A percentile compares a stretch with the other conserved stretches of the same genome.
Evolutionary conservation across 1,140 invertebrate genomes (phyloP).

Genomic region (Drosophila tani): DNA sequence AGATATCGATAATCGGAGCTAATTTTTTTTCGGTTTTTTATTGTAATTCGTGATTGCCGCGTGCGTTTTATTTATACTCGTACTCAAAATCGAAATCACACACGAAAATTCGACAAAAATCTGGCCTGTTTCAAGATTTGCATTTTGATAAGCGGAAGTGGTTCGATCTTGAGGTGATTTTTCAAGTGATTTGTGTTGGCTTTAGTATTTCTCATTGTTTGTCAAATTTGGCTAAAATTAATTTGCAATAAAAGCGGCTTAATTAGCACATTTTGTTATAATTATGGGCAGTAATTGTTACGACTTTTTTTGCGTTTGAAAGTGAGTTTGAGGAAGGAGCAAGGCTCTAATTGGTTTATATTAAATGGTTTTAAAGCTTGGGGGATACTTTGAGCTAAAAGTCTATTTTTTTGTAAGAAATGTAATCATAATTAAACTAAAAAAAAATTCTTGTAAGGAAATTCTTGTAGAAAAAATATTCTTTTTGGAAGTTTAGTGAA

Average conservation of each 20-base stretch:
- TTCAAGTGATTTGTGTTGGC: conserved; percentile 14
- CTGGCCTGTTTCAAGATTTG: conserved; percentile 55
- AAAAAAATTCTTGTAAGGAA: background rate
- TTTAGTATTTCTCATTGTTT: conserved; percentile 27
- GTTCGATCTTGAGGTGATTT: conserved; percentile 30
- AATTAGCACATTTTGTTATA: conserved; percentile 71
- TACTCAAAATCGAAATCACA: conserved; percentile 29
- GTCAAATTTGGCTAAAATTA: conserved; percentile 53
- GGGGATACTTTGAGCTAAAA: background rate
- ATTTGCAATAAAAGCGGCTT: conserved; percentile 59
- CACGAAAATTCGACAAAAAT: conserved; percentile 31
- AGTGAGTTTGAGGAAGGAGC: background rate
- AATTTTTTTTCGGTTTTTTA: conserved; percentile 65
- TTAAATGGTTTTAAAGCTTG: background rate
- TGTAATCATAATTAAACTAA: background rate
- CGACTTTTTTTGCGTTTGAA: background rate
- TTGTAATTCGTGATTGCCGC: conserved; percentile 64
- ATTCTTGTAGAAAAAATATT: no score
- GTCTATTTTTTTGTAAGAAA: background rate
- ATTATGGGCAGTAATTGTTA: conserved; percentile 61
- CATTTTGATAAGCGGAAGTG: conserved; percentile 77
- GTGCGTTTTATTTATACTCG: conserved; percentile 73
- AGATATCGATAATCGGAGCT: conserved; percentile 70
- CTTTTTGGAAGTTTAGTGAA: no score
- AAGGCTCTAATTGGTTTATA: conserved; percentile 9